These are phyloP conservation scores for Hetaerina titia DNA, from an alignment of 2,888 invertebrate genomes.

Conservation along the genomic window DNA sequence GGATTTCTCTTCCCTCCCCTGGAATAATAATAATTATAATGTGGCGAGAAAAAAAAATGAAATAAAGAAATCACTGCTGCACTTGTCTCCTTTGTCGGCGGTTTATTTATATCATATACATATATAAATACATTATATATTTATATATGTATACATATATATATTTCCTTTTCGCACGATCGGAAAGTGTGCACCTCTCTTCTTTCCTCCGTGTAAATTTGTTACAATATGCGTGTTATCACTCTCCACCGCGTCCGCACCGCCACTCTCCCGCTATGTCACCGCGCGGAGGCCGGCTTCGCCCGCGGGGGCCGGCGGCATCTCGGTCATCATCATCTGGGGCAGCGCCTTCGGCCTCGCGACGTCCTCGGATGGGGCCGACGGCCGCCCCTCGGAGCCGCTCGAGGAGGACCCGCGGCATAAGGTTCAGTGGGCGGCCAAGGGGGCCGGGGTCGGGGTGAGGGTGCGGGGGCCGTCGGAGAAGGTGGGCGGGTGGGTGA, in stretches of 20 bases:
- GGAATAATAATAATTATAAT: not conserved
- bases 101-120: slow-evolving; percentile 46
- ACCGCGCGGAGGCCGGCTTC: slow-evolving; percentile 19
- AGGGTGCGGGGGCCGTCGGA: not conserved
- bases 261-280: slow-evolving; percentile 45
- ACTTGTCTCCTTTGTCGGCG: slow-evolving; percentile 53
- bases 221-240: slow-evolving; percentile 41
- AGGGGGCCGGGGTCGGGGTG: not conserved
- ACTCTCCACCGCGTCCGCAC: slow-evolving; percentile 45
- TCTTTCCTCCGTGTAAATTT: not conserved
- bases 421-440: slow-evolving; percentile 60
- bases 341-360: not conserved
- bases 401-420: slow-evolving; percentile 49
- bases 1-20: slow-evolving; percentile 23
- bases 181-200: not conserved
- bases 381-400: slow-evolving; percentile 50
- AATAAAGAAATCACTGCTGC: slow-evolving; percentile 51
- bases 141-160: not conserved
- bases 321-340: not conserved
- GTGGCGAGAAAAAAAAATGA: not conserved
- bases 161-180: not conserved
- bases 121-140: not conserved
- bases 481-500: not conserved
- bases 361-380: slow-evolving; percentile 42
- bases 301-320: slow-evolving; percentile 35